Evolutionary conservation across 1,140 invertebrate species (phyloP).

Genomic region (Dolichoris vasculosae): DNA sequence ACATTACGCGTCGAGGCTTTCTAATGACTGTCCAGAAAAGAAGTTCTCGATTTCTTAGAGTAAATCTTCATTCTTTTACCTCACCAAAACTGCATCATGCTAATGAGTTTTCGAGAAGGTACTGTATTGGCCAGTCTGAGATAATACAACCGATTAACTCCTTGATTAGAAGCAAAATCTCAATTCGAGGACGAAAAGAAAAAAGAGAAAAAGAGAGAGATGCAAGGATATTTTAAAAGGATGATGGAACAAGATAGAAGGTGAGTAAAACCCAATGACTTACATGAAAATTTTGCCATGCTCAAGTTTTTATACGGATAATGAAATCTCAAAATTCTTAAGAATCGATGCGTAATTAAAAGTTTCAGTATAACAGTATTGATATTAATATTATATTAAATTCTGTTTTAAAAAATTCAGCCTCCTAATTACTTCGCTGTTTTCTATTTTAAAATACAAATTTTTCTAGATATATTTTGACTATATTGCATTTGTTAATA

Average conservation of each 20-base stretch:
- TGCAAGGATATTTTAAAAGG: too few relatives aligned
- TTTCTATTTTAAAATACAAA: too few relatives aligned
- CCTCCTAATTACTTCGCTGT: too few relatives aligned
- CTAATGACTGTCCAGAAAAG: constrained; percentile 13
- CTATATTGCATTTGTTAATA: too few relatives aligned
- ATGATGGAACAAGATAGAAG: too few relatives aligned
- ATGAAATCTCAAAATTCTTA: background rate
- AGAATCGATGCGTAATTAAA: background rate
- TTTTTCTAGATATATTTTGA: too few relatives aligned
- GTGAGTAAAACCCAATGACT: too few relatives aligned
- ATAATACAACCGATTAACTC: constrained; percentile 19
- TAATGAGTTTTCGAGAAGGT: constrained; percentile 45
- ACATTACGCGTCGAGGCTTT: constrained; percentile 36
- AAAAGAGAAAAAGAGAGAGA: background rate
- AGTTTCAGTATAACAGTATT: background rate
- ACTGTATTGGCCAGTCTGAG: background rate
- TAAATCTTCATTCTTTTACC: background rate
- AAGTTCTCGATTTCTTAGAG: constrained; percentile 18
- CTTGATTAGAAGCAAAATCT: constrained; percentile 43
- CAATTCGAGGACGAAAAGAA: constrained; percentile 11
- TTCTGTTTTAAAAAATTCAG: background rate
- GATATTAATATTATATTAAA: background rate
- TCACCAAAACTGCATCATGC: constrained; percentile 4
- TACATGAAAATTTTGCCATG: too few relatives aligned
- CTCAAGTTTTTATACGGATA: too few relatives aligned